phyloP scores from a whole-genome alignment of 2,797 vertebrate species.

The Garrulus glandarius region DNA sequence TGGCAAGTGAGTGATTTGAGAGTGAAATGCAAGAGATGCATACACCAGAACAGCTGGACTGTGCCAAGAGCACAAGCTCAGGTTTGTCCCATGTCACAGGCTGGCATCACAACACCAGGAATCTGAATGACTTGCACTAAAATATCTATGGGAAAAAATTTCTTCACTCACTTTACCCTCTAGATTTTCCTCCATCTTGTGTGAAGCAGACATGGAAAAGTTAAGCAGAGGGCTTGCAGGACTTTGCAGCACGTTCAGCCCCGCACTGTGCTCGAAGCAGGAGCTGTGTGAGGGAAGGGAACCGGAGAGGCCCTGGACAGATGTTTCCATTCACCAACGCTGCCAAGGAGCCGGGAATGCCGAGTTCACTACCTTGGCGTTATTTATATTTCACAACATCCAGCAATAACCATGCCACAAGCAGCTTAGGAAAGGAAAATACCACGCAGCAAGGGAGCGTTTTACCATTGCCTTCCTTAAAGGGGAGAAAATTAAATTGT shows the following conservation, averaged over 20 bases:
- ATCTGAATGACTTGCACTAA: neutral
- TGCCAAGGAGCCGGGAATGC: slow-evolving; percentile 15
- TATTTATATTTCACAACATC: slow-evolving; percentile 58
- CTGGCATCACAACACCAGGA: neutral
- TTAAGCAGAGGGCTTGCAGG: neutral
- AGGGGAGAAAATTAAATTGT: neutral
- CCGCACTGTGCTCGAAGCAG: neutral
- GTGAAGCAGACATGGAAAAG: neutral
- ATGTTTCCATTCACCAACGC: slow-evolving; percentile 46
- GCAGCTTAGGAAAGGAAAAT: neutral
- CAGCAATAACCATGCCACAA: neutral
- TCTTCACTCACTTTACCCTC: neutral
- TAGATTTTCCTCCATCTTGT: neutral
- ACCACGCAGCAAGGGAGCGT: rapidly evolving
- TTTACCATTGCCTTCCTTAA: rapidly evolving
- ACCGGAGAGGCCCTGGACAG: neutral
- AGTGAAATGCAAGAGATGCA: neutral
- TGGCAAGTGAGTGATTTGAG: neutral
- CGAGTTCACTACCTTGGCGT: slow-evolving; percentile 10
- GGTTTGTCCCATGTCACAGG: neutral
- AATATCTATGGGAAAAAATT: neutral
- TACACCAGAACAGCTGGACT: neutral
- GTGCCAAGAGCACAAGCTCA: neutral
- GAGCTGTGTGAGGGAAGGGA: neutral
- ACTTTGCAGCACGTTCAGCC: neutral